Evolutionary conservation across 2,888 invertebrate genomes (phyloP).

Genomic region (Acheta domesticus): DNA sequence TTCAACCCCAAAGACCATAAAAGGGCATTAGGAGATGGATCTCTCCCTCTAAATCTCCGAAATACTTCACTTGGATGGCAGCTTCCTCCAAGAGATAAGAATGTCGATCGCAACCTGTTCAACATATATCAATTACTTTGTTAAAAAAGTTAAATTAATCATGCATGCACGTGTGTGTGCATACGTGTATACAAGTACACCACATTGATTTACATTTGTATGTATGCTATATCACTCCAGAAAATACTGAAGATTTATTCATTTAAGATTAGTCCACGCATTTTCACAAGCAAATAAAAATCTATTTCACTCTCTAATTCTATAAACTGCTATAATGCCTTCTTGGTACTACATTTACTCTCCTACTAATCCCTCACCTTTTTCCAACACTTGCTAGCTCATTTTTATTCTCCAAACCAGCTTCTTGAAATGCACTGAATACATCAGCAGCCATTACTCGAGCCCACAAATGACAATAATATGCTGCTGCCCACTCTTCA

Average conservation of each 20-base stretch:
- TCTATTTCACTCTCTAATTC: too few relatives aligned
- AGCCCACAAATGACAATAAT: constrained; percentile 82
- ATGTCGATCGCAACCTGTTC: constrained; percentile 69
- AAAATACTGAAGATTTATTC: too few relatives aligned
- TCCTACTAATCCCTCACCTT: constrained; percentile 38
- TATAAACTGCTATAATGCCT: too few relatives aligned
- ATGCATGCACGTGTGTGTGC: too few relatives aligned
- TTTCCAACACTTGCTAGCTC: constrained; percentile 39
- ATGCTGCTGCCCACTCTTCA: constrained; percentile 80
- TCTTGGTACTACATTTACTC: too few relatives aligned
- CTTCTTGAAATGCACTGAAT: constrained; percentile 79
- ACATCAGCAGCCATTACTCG: constrained; percentile 87
- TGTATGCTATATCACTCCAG: neutral
- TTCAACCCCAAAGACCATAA: constrained; percentile 58
- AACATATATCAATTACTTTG: too few relatives aligned
- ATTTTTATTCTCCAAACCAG: constrained; percentile 45
- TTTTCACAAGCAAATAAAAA: too few relatives aligned
- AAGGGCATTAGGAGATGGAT: constrained; percentile 81
- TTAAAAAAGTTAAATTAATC: too few relatives aligned
- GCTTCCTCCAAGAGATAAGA: constrained; percentile 77
- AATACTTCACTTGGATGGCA: constrained; percentile 81
- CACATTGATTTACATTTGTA: neutral
- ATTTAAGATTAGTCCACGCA: too few relatives aligned
- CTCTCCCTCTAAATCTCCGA: constrained; percentile 84
- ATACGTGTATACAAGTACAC: too few relatives aligned